Evolutionary conservation across 2,113 vertebrate species (phyloP).

Genomic region (Brachyhypopomus occidentalis): DNA sequence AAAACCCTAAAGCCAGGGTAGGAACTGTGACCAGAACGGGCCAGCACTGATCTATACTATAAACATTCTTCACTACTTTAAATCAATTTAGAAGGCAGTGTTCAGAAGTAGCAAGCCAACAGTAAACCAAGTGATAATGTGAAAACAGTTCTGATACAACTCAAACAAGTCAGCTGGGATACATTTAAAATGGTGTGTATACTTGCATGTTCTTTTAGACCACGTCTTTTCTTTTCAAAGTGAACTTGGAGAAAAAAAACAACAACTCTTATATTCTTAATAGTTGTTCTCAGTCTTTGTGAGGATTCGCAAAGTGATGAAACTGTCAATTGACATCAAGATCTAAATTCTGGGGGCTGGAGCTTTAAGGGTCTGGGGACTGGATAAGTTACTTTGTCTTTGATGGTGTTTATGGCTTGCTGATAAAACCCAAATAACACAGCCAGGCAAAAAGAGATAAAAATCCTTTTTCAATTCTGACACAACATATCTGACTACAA

Average conservation of each 20-base stretch:
- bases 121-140: background rate
- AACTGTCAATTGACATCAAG: slow-evolving; percentile 2
- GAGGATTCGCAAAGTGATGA: background rate
- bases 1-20: background rate
- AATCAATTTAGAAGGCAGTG: background rate
- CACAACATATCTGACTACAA: background rate
- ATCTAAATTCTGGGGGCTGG: background rate
- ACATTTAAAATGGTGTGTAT: background rate
- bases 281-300: background rate
- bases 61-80: background rate
- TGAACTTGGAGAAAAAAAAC: background rate
- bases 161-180: background rate
- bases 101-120: background rate
- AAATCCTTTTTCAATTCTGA: background rate
- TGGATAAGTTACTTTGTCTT: background rate
- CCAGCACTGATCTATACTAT: background rate
- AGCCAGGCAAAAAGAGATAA: background rate
- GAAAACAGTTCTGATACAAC: background rate
- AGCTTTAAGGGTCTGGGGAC: background rate
- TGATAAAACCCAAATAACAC: slow-evolving; percentile 1
- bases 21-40: background rate
- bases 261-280: background rate
- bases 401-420: background rate
- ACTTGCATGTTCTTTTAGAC: background rate
- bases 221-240: background rate